A percentile compares a stretch with the other conserved stretches of the same genome.
Evolutionary conservation across 2,797 vertebrate species (phyloP).

Genomic region (Coccyzus lansbergi): DNA sequence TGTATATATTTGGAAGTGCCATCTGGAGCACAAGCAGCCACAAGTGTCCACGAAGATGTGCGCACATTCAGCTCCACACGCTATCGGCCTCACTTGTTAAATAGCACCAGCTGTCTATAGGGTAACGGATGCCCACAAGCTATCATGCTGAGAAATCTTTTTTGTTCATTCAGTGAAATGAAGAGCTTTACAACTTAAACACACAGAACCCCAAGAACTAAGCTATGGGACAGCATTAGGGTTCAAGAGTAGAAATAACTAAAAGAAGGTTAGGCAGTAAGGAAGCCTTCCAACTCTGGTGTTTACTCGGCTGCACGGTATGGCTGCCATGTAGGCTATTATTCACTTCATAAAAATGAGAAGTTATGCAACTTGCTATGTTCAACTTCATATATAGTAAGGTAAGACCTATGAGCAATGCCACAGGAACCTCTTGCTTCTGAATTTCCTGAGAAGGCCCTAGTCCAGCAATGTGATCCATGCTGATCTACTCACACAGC

Average conservation of each 20-base stretch:
- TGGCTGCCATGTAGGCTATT: not conserved
- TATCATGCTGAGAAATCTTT: not conserved
- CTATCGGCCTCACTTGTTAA: not conserved
- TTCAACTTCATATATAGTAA: not conserved
- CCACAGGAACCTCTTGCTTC: slow-evolving; percentile 39
- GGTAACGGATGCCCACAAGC: not conserved
- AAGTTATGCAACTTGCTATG: not conserved
- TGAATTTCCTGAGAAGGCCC: slow-evolving; percentile 27
- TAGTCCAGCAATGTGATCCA: not conserved
- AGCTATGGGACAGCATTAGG: not conserved
- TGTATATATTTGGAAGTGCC: not conserved
- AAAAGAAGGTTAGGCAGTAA: rapidly evolving
- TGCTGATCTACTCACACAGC: not conserved
- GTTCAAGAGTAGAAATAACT: not conserved
- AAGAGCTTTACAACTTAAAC: slow-evolving; percentile 18
- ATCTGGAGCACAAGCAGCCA: slow-evolving; percentile 43
- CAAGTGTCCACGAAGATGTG: not conserved
- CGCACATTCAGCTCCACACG: rapidly evolving
- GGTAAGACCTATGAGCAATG: slow-evolving; percentile 15
- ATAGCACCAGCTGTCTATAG: not conserved
- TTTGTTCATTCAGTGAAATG: rapidly evolving
- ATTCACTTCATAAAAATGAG: not conserved
- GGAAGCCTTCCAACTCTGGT: not conserved
- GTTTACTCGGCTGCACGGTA: not conserved
- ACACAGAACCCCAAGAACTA: not conserved